Evolutionary conservation across 2,888 invertebrate genomes (phyloP).

Genomic region (Volucella inanis): DNA sequence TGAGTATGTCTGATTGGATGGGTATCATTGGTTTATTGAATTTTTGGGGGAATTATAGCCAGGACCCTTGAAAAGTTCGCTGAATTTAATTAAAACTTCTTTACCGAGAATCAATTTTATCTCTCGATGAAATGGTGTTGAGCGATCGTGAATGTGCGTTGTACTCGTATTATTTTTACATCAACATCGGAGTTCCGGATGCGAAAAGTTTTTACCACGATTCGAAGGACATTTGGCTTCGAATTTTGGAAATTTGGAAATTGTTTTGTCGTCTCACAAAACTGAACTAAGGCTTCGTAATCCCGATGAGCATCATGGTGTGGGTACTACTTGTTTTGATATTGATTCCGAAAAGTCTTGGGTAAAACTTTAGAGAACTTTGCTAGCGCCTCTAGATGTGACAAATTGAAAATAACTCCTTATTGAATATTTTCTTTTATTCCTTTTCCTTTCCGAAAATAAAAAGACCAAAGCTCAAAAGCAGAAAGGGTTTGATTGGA

Average conservation of each 20-base stretch:
- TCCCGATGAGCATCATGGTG: not conserved
- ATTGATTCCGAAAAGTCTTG: not conserved
- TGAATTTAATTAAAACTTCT: slow-evolving; percentile 51
- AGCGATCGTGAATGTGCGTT: not conserved
- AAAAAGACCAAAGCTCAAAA: no score
- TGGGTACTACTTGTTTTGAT: not conserved
- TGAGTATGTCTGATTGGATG: not conserved
- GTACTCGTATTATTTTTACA: not conserved
- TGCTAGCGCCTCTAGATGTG: not conserved
- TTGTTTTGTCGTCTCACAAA: slow-evolving; percentile 28
- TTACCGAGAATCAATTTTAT: slow-evolving; percentile 30
- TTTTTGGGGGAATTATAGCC: not conserved
- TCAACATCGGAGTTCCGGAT: slow-evolving; percentile 5
- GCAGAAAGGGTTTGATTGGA: no score
- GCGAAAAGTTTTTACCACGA: slow-evolving; percentile 29
- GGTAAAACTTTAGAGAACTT: not conserved
- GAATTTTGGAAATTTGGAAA: slow-evolving; percentile 1
- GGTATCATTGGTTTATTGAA: slow-evolving; percentile 3
- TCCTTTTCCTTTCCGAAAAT: no score
- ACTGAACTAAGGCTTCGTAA: slow-evolving; percentile 2
- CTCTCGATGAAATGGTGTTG: not conserved
- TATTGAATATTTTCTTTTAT: no score
- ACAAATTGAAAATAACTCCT: not conserved
- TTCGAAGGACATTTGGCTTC: slow-evolving; percentile 42
- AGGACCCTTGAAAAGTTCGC: not conserved